These are phyloP conservation scores for Calephelis perditalis DNA, from an alignment of 2,888 invertebrate genomes.

Conservation along the genomic window DNA sequence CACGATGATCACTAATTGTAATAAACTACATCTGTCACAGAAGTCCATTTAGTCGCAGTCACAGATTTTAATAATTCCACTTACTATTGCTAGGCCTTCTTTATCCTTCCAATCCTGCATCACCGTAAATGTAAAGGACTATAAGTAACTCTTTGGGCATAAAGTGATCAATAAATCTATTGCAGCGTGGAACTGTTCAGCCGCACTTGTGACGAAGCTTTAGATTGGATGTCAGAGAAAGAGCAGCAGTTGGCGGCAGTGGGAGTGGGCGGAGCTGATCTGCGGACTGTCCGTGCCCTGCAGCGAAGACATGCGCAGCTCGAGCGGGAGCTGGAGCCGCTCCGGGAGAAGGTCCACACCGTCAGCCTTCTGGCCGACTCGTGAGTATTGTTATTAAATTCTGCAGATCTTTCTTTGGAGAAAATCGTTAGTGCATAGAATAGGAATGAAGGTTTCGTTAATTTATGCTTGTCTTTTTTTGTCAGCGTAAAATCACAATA, in stretches of 20 bases:
- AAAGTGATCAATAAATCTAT: neutral
- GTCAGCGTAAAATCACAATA: constrained; percentile 95
- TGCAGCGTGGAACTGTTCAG: constrained; percentile 95
- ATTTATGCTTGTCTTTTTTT: constrained; percentile 16
- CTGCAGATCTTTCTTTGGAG: too few relatives aligned
- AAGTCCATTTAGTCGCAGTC: too few relatives aligned
- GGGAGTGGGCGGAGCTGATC: constrained; percentile 88
- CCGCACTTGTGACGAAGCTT: constrained; percentile 96
- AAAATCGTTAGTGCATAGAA: too few relatives aligned
- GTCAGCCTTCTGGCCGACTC: constrained; percentile 92
- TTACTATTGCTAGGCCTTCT: too few relatives aligned
- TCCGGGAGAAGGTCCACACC: constrained; percentile 94
- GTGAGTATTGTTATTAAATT: constrained; percentile 65
- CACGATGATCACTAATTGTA: too few relatives aligned
- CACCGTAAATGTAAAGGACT: too few relatives aligned
- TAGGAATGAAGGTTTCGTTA: too few relatives aligned
- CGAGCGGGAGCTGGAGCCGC: constrained; percentile 95
- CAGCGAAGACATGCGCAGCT: constrained; percentile 95
- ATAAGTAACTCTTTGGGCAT: neutral
- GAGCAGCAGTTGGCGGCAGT: constrained; percentile 91
- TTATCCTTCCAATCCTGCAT: too few relatives aligned
- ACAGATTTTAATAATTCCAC: too few relatives aligned
- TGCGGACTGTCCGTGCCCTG: constrained; percentile 93
- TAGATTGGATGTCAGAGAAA: constrained; percentile 98
- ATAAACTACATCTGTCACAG: too few relatives aligned